A percentile compares a stretch with the other conserved stretches of the same genome.
Evolutionary conservation across 2,888 invertebrate genomes (phyloP).

Genomic region (Callyntrura guangdongensis): DNA sequence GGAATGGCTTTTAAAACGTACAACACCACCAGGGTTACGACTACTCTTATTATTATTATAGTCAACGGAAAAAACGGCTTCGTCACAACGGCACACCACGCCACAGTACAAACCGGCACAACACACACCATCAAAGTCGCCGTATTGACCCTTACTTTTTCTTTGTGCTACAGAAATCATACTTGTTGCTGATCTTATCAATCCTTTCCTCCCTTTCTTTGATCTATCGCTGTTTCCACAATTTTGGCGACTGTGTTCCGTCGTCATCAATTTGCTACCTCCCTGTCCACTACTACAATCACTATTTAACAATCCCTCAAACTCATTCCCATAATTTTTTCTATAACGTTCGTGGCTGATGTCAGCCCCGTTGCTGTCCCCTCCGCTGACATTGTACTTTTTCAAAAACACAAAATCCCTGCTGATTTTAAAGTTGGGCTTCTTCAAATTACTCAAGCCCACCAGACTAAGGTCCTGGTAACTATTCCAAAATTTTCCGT

Average conservation of each 20-base stretch:
- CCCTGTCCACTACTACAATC: not conserved
- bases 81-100: not conserved
- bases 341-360: not conserved
- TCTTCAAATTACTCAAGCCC: constrained; percentile 46
- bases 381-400: constrained; percentile 43
- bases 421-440: constrained; percentile 37
- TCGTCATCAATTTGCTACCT: not conserved
- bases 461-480: constrained; percentile 64
- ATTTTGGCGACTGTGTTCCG: not conserved
- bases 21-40: not conserved
- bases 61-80: not conserved
- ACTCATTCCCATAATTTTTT: not conserved
- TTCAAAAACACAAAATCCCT: constrained; percentile 43
- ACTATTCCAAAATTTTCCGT: constrained; percentile 58
- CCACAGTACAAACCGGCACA: not conserved
- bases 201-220: constrained; percentile 5
- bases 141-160: not conserved
- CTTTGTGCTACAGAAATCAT: constrained; percentile 7
- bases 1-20: not conserved
- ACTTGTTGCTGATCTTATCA: constrained; percentile 56
- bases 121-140: constrained; percentile 12
- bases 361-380: not conserved
- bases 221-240: not conserved
- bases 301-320: constrained; percentile 10
- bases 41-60: constrained; percentile 63